Evolutionary conservation across 2,888 invertebrate genomes (phyloP).

Genomic region (Craniophora ligustri): DNA sequence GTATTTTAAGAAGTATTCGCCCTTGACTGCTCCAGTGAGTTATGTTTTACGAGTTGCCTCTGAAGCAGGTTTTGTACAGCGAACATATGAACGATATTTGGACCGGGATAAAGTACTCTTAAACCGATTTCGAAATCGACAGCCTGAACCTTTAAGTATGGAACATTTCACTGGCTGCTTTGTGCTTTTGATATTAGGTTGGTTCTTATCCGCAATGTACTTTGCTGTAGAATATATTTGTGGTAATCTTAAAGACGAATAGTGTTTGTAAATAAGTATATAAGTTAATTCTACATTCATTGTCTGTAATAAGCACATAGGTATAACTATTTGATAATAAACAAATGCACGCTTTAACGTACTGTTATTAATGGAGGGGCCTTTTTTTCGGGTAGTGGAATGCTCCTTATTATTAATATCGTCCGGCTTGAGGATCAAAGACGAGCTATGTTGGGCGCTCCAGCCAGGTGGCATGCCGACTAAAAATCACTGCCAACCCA

Average conservation of each 20-base stretch:
- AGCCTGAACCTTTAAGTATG: conserved; percentile 52
- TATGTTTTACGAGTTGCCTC: conserved; percentile 57
- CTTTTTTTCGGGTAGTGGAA: too few species aligned
- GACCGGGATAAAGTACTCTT: conserved; percentile 48
- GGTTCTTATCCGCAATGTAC: conserved; percentile 61
- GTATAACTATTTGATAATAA: not conserved
- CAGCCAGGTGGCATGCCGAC: too few species aligned
- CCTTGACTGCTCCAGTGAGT: conserved; percentile 59
- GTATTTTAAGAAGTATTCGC: conserved; percentile 67
- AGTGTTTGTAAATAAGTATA: too few species aligned
- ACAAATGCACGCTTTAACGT: conserved; percentile 13
- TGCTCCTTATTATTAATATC: too few species aligned
- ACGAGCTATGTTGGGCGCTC: too few species aligned
- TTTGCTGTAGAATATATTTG: conserved; percentile 66
- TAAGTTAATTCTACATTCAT: too few species aligned
- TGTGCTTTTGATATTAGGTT: conserved; percentile 60
- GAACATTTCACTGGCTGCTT: conserved; percentile 63
- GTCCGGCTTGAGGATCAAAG: too few species aligned
- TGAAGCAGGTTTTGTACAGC: conserved; percentile 67
- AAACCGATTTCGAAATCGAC: conserved; percentile 11
- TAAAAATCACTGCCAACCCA: too few species aligned
- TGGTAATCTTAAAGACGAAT: conserved; percentile 47
- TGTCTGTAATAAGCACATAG: not conserved
- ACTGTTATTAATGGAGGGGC: conserved; percentile 8
- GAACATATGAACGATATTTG: conserved; percentile 55